Conservation (phyloP, 2,888 invertebrate species). For the Drosophila lutescens region DNA sequence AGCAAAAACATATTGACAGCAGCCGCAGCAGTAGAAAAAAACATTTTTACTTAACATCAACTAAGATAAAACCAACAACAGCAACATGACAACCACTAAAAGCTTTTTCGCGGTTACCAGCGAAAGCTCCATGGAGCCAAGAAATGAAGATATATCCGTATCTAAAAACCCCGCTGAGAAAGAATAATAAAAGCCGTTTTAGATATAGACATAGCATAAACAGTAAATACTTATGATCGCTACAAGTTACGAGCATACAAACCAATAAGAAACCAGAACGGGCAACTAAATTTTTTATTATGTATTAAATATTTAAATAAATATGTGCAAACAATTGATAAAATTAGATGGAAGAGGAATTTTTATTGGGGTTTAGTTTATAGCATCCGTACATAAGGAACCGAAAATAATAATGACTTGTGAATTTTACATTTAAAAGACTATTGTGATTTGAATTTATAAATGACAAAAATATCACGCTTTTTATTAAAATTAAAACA, state of each 20-base stretch:
- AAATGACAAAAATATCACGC: too few species aligned
- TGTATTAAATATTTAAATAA: conserved; percentile 69
- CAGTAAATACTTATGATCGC: conserved; percentile 64
- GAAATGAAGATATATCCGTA: conserved; percentile 31
- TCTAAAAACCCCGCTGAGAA: conserved; percentile 28
- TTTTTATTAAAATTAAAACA: too few species aligned
- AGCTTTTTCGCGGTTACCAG: conserved; percentile 35
- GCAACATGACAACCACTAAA: conserved; percentile 46
- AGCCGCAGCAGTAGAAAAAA: conserved; percentile 35
- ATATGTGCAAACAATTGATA: conserved; percentile 66
- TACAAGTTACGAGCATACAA: conserved; percentile 57
- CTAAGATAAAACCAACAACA: conserved; percentile 33
- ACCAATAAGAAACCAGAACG: conserved; percentile 44
- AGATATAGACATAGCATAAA: conserved; percentile 62
- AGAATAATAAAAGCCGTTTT: conserved; percentile 55
- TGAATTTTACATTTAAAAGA: too few species aligned
- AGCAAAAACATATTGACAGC: conserved; percentile 46
- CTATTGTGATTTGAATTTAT: too few species aligned
- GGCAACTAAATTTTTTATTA: conserved; percentile 72
- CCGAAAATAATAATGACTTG: too few species aligned
- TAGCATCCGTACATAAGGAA: neutral
- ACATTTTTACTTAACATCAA: conserved; percentile 46
- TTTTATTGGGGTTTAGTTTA: neutral
- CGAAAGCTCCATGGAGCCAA: conserved; percentile 31
- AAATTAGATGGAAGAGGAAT: conserved; percentile 8